Conservation (phyloP, 2,797 vertebrate genomes). For the Sebastes trivittatus region DNA sequence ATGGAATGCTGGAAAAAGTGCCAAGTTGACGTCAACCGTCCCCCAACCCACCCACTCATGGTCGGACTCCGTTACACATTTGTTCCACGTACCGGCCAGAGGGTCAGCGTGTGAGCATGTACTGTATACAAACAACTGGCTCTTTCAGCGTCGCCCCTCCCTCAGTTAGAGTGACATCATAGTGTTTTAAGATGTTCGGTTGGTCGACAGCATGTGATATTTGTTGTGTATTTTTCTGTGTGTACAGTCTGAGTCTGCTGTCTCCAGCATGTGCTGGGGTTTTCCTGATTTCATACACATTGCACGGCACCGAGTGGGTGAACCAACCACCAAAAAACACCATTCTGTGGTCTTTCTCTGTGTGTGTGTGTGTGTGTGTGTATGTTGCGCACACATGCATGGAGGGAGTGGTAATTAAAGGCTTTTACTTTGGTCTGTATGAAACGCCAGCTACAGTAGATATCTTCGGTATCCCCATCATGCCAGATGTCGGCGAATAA, state of each 20-base stretch:
- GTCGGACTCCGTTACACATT: conserved; percentile 33
- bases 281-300: conserved; percentile 31
- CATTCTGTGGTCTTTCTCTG: background rate
- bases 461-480: background rate
- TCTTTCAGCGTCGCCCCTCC: conserved; percentile 38
- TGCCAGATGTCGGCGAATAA: conserved; percentile 21
- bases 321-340: conserved; percentile 15
- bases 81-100: conserved; percentile 49
- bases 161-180: conserved; percentile 25
- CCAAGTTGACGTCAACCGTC: conserved; percentile 34
- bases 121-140: conserved; percentile 36
- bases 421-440: conserved; percentile 35
- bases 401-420: conserved; percentile 36
- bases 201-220: background rate
- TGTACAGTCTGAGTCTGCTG: background rate
- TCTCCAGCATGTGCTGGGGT: conserved; percentile 7
- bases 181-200: background rate
- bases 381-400: background rate
- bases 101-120: background rate
- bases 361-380: background rate
- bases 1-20: conserved; percentile 51
- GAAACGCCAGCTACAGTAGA: conserved; percentile 17
- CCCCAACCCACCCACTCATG: background rate
- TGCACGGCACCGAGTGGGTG: conserved; percentile 2
- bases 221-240: background rate